These are phyloP conservation scores for Torymus auratus DNA, from an alignment of 2,888 invertebrate genomes.

Conservation along the genomic window DNA sequence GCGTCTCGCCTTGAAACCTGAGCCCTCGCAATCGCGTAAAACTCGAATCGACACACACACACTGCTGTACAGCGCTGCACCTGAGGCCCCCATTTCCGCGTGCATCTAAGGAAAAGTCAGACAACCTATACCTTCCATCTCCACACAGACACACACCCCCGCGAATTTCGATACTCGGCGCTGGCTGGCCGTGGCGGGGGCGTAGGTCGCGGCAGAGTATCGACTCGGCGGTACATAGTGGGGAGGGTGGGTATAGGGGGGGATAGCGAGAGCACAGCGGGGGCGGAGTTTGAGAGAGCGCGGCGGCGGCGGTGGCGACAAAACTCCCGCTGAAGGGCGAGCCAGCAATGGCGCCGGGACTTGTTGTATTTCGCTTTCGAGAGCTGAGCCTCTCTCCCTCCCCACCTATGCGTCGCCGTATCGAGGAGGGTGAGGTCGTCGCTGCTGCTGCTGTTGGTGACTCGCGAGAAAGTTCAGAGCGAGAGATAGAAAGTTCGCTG, in stretches of 20 bases:
- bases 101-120: slow-evolving; percentile 35
- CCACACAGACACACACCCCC: neutral
- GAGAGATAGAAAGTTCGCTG: neutral
- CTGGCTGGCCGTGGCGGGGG: slow-evolving; percentile 1
- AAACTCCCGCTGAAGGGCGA: slow-evolving; percentile 73
- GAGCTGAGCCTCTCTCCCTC: slow-evolving; percentile 63
- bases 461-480: neutral
- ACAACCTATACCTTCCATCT: neutral
- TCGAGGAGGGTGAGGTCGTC: neutral
- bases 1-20: too few relatives aligned
- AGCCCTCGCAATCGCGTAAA: too few relatives aligned
- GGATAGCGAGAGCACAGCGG: slow-evolving; percentile 55
- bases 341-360: slow-evolving; percentile 76
- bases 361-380: slow-evolving; percentile 76
- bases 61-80: neutral
- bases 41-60: too few relatives aligned
- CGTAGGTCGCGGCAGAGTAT: slow-evolving; percentile 66
- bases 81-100: neutral
- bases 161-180: slow-evolving; percentile 36
- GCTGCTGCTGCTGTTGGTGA: too few relatives aligned
- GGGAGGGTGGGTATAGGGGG: too few relatives aligned
- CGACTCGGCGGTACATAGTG: slow-evolving; percentile 67
- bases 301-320: slow-evolving; percentile 61
- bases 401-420: neutral
- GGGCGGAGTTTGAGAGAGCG: slow-evolving; percentile 73